Percentiles rank a stretch among this genome's conserved stretches.
phyloP scores from a whole-genome alignment of 2,797 vertebrate genomes.

The Atherinosoma microstoma region DNA sequence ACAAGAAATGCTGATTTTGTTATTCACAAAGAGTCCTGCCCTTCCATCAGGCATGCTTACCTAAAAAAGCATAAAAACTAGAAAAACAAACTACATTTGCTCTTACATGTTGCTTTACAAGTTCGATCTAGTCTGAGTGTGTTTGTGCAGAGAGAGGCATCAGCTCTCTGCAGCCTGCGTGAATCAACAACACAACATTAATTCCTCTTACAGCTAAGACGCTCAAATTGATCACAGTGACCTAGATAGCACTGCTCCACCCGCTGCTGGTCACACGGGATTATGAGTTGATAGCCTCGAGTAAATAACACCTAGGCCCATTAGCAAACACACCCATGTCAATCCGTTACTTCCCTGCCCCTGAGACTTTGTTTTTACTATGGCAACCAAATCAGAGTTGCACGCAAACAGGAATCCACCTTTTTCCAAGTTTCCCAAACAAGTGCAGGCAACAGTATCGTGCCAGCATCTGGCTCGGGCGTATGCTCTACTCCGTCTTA shows the following conservation, averaged over 20 bases:
- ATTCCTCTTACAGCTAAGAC: slow-evolving; percentile 64
- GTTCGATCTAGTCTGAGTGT: neutral
- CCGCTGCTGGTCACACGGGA: slow-evolving; percentile 24
- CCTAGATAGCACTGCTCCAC: slow-evolving; percentile 53
- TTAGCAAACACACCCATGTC: slow-evolving; percentile 47
- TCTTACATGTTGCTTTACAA: neutral
- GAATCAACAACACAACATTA: slow-evolving; percentile 55
- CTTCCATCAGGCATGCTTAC: neutral
- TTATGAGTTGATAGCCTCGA: slow-evolving; percentile 51
- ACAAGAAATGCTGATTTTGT: no score
- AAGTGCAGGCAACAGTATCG: slow-evolving; percentile 26
- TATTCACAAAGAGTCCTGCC: neutral
- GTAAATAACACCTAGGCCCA: slow-evolving; percentile 56
- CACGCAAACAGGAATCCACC: neutral
- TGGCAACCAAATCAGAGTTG: slow-evolving; percentile 2
- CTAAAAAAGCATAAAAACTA: no score
- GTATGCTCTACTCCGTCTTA: slow-evolving; percentile 31
- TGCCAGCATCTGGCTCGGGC: slow-evolving; percentile 47
- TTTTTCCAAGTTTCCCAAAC: slow-evolving; percentile 27
- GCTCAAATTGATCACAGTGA: slow-evolving; percentile 62
- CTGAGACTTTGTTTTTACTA: slow-evolving; percentile 4
- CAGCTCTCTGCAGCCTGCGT: slow-evolving; percentile 25
- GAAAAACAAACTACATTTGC: no score
- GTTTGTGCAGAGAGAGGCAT: slow-evolving; percentile 38
- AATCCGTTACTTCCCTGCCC: slow-evolving; percentile 16